Percentiles rank a stretch among this genome's conserved stretches.
Conservation (phyloP, 2,888 invertebrate species). For the Troides aeacus region DNA sequence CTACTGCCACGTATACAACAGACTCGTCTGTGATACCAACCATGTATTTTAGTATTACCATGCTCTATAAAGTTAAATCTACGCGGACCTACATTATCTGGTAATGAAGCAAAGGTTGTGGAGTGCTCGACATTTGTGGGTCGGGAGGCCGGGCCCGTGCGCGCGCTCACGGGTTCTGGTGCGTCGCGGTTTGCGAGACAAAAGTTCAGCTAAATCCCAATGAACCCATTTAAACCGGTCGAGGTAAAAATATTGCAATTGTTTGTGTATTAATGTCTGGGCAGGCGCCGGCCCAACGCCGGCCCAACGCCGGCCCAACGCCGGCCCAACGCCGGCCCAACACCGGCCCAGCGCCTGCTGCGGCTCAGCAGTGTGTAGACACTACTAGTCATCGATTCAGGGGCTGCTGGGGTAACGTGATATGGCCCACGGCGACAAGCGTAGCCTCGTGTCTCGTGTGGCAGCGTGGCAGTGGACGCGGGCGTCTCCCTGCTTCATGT, state of each 20-base stretch:
- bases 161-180: not conserved
- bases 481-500: too few species aligned
- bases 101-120: conserved; percentile 6
- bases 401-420: too few species aligned
- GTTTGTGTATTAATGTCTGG: not conserved
- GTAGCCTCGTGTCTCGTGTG: too few species aligned
- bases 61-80: too few species aligned
- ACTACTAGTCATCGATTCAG: not conserved
- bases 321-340: too few species aligned
- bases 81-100: too few species aligned
- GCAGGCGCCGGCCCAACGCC: not conserved
- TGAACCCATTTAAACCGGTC: conserved; percentile 11
- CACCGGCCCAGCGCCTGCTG: not conserved
- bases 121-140: not conserved
- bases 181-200: not conserved
- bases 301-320: too few species aligned
- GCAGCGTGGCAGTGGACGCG: too few species aligned
- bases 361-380: not conserved
- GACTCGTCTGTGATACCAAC: too few species aligned
- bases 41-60: too few species aligned
- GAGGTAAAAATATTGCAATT: not conserved
- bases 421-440: too few species aligned
- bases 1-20: too few species aligned
- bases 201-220: conserved; percentile 9
- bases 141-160: not conserved